Evolutionary conservation across 2,888 invertebrate species (phyloP).

Genomic region (Tenthredo amoena): DNA sequence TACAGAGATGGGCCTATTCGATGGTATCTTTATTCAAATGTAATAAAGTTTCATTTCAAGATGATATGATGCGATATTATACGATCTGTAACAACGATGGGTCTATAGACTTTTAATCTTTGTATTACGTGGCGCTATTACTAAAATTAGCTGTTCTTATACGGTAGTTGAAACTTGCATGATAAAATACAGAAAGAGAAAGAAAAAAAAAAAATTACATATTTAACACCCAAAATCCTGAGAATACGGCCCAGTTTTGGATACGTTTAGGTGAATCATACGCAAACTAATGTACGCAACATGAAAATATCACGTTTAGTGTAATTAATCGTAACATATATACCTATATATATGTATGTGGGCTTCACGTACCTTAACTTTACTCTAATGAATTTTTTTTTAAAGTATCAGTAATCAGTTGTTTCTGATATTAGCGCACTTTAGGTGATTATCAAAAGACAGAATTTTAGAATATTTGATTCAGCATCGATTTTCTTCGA

Average conservation of each 20-base stretch:
- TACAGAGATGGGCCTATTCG: constrained; percentile 44
- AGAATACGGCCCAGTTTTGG: background rate
- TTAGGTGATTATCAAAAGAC: background rate
- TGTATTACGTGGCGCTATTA: background rate
- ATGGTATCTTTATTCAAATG: constrained; percentile 10
- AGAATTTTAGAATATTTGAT: background rate
- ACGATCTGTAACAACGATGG: background rate
- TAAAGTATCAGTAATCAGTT: background rate
- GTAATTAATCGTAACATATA: background rate
- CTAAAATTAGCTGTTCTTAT: background rate
- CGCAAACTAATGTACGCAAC: background rate
- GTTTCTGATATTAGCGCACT: background rate
- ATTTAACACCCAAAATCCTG: background rate
- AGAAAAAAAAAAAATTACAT: background rate
- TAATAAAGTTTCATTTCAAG: constrained; percentile 30
- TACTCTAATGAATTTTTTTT: background rate
- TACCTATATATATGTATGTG: background rate
- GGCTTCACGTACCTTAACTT: background rate
- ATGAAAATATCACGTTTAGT: constrained; percentile 18
- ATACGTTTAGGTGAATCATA: background rate
- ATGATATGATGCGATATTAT: constrained; percentile 36
- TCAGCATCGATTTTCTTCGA: background rate
- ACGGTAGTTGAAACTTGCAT: background rate
- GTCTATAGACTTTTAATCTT: constrained; percentile 18
- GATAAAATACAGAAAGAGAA: background rate